Conservation (phyloP, 2,113 vertebrate species). For the Pontoporia blainvillei region DNA sequence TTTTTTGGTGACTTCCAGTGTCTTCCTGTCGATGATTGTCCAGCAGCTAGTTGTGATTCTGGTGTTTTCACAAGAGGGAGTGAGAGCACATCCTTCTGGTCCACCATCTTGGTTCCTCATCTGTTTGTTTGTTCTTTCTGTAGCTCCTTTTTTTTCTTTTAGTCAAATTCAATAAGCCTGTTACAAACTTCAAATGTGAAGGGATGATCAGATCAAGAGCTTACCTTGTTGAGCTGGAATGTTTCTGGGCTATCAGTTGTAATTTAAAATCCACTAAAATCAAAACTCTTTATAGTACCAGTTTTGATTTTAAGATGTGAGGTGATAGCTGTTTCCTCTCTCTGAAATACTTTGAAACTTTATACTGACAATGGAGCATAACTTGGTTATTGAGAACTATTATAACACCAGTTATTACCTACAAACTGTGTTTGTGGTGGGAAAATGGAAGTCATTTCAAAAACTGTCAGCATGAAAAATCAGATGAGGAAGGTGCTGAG, state of each 20-base stretch:
- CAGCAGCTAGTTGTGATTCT: no score
- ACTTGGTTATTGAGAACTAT: not conserved
- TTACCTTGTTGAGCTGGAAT: not conserved
- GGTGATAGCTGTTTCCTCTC: not conserved
- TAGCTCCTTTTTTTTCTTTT: not conserved
- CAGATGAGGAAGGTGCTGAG: not conserved
- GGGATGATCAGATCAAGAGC: not conserved
- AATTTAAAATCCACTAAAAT: conserved; percentile 18
- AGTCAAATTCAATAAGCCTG: not conserved
- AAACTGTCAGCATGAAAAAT: not conserved
- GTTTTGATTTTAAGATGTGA: conserved; percentile 37
- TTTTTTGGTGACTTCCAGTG: no score
- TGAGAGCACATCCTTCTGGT: no score
- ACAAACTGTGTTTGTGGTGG: not conserved
- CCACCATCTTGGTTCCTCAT: no score
- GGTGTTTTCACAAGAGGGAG: no score
- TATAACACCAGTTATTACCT: not conserved
- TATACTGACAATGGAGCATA: not conserved
- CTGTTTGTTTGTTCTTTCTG: not conserved
- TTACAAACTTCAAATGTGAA: conserved; percentile 11
- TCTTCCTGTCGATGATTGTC: no score
- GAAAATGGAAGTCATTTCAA: conserved; percentile 2
- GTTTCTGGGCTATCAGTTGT: not conserved
- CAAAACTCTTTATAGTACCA: not conserved
- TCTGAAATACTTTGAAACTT: not conserved